These are phyloP conservation scores for Idaea straminata DNA, from an alignment of 2,888 invertebrate genomes.

Conservation along the genomic window DNA sequence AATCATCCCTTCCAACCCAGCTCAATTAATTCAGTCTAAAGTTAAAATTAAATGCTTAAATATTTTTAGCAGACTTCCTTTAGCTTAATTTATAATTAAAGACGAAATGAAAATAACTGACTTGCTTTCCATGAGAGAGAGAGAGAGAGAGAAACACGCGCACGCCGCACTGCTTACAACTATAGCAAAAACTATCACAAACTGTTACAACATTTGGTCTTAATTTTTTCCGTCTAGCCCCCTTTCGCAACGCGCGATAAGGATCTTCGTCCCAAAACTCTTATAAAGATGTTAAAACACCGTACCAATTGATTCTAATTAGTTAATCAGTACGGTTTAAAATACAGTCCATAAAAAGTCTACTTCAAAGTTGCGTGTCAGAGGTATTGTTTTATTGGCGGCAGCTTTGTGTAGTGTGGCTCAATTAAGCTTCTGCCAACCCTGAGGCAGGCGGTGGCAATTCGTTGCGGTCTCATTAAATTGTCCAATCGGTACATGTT, in stretches of 20 bases:
- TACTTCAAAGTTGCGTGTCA: not conserved
- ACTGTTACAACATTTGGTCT: too few species aligned
- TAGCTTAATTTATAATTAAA: not conserved
- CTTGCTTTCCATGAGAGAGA: too few species aligned
- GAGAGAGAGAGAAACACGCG: too few species aligned
- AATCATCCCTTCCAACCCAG: not conserved
- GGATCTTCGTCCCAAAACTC: too few species aligned
- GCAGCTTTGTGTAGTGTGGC: slow-evolving; percentile 31
- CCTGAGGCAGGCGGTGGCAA: slow-evolving; percentile 44
- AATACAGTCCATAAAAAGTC: not conserved
- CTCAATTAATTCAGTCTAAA: not conserved
- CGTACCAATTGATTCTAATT: not conserved
- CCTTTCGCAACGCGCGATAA: too few species aligned
- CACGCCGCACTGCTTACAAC: too few species aligned
- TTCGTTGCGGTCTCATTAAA: slow-evolving; percentile 62
- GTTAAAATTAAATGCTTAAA: not conserved
- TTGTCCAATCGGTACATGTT: slow-evolving; percentile 44
- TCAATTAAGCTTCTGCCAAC: slow-evolving; percentile 54
- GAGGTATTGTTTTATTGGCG: not conserved
- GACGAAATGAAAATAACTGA: too few species aligned
- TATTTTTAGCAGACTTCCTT: not conserved
- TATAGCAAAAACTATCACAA: too few species aligned
- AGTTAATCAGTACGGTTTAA: not conserved
- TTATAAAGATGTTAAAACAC: not conserved
- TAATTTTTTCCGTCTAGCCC: too few species aligned